phyloP scores from a whole-genome alignment of 30 jellyfish, hydroid and myxozoan species.

The Phacellophora camtschatica region DNA sequence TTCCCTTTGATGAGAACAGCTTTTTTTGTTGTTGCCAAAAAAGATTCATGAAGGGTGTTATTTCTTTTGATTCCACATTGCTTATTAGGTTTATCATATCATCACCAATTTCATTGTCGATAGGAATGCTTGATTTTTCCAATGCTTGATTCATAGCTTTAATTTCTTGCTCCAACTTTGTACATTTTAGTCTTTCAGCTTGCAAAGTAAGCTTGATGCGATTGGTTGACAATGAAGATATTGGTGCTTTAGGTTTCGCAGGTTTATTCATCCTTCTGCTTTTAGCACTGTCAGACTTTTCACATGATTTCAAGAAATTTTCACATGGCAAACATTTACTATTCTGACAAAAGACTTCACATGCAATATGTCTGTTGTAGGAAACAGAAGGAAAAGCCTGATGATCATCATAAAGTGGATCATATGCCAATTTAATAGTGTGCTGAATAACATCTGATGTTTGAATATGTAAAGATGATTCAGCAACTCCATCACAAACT shows the following conservation, averaged over 20 bases:
- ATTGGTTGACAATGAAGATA: background rate
- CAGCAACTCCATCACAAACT: background rate
- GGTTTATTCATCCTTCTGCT: background rate
- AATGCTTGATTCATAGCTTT: background rate
- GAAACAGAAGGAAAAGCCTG: background rate
- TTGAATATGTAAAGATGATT: background rate
- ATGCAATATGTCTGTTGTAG: background rate
- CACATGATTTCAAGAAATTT: background rate
- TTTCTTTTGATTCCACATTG: background rate
- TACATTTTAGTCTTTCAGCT: slow-evolving; percentile 17
- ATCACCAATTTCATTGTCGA: background rate
- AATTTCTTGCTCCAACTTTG: background rate
- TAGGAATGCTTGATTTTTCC: background rate
- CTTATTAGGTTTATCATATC: background rate
- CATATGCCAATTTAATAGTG: background rate
- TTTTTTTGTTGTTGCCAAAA: slow-evolving; percentile 58
- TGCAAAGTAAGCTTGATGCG: slow-evolving; percentile 25
- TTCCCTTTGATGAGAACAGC: background rate
- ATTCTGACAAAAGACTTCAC: background rate
- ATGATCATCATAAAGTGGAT: background rate
- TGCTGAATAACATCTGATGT: background rate
- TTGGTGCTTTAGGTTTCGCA: slow-evolving; percentile 41
- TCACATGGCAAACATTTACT: background rate
- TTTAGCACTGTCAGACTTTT: background rate
- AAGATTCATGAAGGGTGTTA: slow-evolving; percentile 37